Conservation (phyloP, 1,140 invertebrate genomes). For the Cotesia chilonis region DNA sequence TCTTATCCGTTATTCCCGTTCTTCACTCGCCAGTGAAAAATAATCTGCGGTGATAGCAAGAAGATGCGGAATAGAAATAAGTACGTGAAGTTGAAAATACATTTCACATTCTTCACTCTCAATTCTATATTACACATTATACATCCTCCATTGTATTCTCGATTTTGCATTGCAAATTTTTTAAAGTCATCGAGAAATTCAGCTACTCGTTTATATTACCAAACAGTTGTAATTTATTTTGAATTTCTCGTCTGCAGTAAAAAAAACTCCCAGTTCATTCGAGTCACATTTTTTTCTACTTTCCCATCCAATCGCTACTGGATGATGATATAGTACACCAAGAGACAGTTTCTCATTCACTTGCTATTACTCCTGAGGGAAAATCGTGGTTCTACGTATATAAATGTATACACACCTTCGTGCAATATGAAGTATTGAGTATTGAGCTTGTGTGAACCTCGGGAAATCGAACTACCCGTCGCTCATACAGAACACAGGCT, state of each 20-base stretch:
- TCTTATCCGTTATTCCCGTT: too few relatives aligned
- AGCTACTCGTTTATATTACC: too few relatives aligned
- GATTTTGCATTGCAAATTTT: too few relatives aligned
- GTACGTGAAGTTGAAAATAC: background rate
- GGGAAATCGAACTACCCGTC: background rate
- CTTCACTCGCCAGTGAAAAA: conserved; percentile 1
- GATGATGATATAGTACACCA: background rate
- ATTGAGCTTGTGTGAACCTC: background rate
- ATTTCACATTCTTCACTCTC: background rate
- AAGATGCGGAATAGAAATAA: background rate
- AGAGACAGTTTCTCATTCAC: conserved; percentile 19
- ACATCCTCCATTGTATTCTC: too few relatives aligned
- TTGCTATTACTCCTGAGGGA: conserved; percentile 1
- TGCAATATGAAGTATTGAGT: conserved; percentile 7
- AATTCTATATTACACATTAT: too few relatives aligned
- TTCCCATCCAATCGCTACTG: background rate
- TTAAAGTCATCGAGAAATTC: too few relatives aligned
- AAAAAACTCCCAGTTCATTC: background rate
- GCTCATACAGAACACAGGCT: background rate
- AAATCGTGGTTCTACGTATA: background rate
- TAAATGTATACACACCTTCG: too few relatives aligned
- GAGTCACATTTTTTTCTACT: conserved; percentile 1
- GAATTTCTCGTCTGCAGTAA: too few relatives aligned
- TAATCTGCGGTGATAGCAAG: background rate
- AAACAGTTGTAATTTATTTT: too few relatives aligned